Conservation (phyloP, 2,888 invertebrate species). For the Chaetogeoica ovagalla region DNA sequence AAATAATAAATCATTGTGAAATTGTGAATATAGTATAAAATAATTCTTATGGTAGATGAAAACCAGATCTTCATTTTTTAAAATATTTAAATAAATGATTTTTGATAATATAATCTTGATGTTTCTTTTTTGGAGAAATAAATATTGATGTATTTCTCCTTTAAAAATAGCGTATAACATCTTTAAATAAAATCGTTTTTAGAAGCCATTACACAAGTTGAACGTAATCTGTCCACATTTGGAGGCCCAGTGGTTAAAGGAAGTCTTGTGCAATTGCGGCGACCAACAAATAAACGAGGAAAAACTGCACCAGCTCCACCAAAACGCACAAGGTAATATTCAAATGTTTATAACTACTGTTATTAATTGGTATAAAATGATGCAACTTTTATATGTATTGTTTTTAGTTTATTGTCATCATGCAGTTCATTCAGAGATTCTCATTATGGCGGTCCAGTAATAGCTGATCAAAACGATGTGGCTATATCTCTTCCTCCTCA, state of each 20-base stretch:
- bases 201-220: constrained; percentile 57
- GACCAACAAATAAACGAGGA: constrained; percentile 84
- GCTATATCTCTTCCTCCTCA: constrained; percentile 46
- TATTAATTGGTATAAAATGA: background rate
- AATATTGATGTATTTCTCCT: too few relatives aligned
- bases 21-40: too few relatives aligned
- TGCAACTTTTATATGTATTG: background rate
- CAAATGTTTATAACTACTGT: background rate
- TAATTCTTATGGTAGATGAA: too few relatives aligned
- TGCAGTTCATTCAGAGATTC: constrained; percentile 86
- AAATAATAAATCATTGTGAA: too few relatives aligned
- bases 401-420: constrained; percentile 74
- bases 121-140: too few relatives aligned
- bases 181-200: background rate
- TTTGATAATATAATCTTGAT: too few relatives aligned
- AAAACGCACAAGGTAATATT: constrained; percentile 83
- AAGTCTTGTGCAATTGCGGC: constrained; percentile 77
- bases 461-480: constrained; percentile 55
- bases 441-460: constrained; percentile 71
- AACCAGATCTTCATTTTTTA: too few relatives aligned
- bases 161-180: too few relatives aligned
- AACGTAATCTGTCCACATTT: constrained; percentile 67
- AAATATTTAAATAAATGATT: too few relatives aligned
- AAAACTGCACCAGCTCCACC: constrained; percentile 95
- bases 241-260: constrained; percentile 64